Evolutionary conservation across 92 coral and sea anemone genomes (phyloP), one percentile per base, ranked within the genome.

Genomic region (Micromussa lordhowensis): DNA sequence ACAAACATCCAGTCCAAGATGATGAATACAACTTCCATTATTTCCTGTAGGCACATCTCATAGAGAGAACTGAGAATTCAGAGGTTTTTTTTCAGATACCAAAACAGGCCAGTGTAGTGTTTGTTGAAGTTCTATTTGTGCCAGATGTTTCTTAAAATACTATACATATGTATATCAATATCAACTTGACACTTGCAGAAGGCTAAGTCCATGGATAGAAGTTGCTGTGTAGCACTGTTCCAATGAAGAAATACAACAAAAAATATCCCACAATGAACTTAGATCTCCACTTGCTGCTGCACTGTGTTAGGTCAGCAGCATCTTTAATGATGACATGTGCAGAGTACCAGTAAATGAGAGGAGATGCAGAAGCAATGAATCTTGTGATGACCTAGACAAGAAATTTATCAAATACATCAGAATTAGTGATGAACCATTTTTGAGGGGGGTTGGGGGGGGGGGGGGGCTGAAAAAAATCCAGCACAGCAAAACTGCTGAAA

Each of bases 191-290:
- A 44, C 51, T 44, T 44, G 51, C 31, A 66, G 12, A 66, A 11
- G 0, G 15, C 4, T 68, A 98, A 0, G 99, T 98, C 99, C 99
- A 98, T 31, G 99, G 99, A 31, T 96, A 98, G 81, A 98, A 98
- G 72, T 98, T 98, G 83, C 99, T 94, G 74, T 96, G 99, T 40
- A 98, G 77, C n/a, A 85, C 89, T 78, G 90, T 84, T 82, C 99
- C 99, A 36, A 98, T 51, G 53, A 92, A 80, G 90, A 83, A 93
- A 81, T 96, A 98, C 29, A 91, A 18, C 55, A 96, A 48, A 91
- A 94, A 98, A 80, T 91, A 98, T 3, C 91, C 92, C 30, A 94
- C 61, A n/a, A 94, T 88, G 26, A 95, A 22, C 57, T 70, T 63
- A 17, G 95, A 87, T 32, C 59, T 91, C 71, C 44, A 85, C 34